Base-by-base conservation (phyloP, 2,113 vertebrate species). In the Nestor notabilis region DNA sequence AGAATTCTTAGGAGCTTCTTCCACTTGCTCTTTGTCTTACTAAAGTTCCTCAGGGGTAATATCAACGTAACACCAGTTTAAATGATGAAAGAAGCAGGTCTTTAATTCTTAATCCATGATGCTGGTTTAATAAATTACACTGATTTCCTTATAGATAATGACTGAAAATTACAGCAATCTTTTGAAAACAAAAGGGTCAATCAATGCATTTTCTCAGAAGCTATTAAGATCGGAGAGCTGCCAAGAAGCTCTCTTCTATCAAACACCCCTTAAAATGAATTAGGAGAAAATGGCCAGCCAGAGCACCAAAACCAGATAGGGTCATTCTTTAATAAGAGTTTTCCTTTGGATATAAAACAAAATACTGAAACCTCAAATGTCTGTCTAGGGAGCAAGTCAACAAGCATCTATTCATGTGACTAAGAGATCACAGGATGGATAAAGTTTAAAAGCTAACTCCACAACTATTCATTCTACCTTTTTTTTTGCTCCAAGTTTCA, bases 131-230 rank as follows among this genome's bases (percentile, higher is more conserved):
- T 92, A 94, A 96, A 93, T 92, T 82, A 94, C 68, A 41, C 47
- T 44, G 27, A 93, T 84, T 94, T 89, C 81, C 80, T 94, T 71
- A 89, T 1, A 85, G 71, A 82, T 69, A 90, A 95, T 91, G 77
- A 71, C 65, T 91, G 76, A 89, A 96, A 95, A 96, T 89, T 78
- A 89, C 65, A 97, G 77, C 88, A 84, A 49, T 75, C 90, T 93
- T 94, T 69, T 82, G 72, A 93, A 96, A 93, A 84, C 72, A 87
- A 94, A 96, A 71, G 53, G 20, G 24, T 60, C 23, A 89, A 91
- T 95, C 95, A 85, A 95, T 95, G 94, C 77, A 63, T 68, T 96
- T 91, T 95, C 93, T 91, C 92, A 95, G 87, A 91, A 91, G 96
- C 87, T 89, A 90, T 95, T 95, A 97, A 93, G 89, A 93, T 69